Evolutionary conservation across 2,888 invertebrate genomes (phyloP), one percentile per base, ranked within the genome.

Genomic region (Homarus gammarus): DNA sequence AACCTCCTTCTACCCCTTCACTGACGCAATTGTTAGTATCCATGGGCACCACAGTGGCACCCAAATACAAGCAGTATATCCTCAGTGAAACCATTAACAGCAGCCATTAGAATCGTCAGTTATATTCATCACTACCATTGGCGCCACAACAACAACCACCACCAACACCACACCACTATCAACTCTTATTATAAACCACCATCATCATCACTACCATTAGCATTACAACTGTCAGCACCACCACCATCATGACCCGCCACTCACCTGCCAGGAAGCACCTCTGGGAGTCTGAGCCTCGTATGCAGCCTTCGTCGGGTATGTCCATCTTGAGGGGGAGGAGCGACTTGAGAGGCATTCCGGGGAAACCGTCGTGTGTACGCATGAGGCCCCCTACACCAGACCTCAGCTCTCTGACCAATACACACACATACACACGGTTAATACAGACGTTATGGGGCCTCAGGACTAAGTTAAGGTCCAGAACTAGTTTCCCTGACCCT

Each of bases 231-330:
- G 31, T 36, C 18, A 70, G 70, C 36, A 27, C 15, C 36, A 70
- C 36, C 12, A 27, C 1, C 36, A 70, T 10, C 18, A 70, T 27
- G 18, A 56, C 15, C 40, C 38, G 12, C 79, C 6, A 93, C 94
- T 94, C 94, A 96, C 97, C 98, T 92, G 97, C 97, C 95, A 98
- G 98, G 93, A 98, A 98, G 93, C 98, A 98, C 94, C 96, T 98
- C 96, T 98, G 97, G 92, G 97, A 97, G 93, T 96, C 95, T 94
- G 98, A 97, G 0, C 97, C 97, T 88, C 98, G 95, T 1, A 97
- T 97, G 94, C 98, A 98, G 56, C 98, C 98, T 95, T 98, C 98
- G 93, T 98, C 98, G 27, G 98, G 98, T 92, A 97, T 96, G 93
- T 98, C 97, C 82, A 97, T 95, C 94, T 98, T 98, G 81, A 98